Evolutionary conservation across 2,113 vertebrate genomes (phyloP).

Genomic region (Fregata magnificens): DNA sequence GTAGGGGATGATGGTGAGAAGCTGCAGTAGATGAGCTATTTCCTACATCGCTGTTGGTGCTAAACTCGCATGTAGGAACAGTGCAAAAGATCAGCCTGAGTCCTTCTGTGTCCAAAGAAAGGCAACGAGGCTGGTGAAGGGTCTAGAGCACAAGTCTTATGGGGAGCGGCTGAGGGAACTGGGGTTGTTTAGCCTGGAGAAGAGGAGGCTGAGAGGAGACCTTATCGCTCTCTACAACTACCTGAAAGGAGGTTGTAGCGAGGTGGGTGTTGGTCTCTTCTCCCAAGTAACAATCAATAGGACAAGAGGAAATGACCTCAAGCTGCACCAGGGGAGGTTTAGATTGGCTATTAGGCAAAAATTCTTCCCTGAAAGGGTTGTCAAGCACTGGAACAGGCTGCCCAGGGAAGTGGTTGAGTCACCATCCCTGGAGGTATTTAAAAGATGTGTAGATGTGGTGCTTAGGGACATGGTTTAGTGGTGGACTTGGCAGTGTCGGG

Average conservation of each 20-base stretch:
- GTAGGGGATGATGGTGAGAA: background rate
- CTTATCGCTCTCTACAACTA: rapidly evolving
- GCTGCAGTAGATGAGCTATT: background rate
- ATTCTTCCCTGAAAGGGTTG: rapidly evolving
- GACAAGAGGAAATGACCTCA: background rate
- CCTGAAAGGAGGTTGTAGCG: rapidly evolving
- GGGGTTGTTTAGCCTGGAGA: background rate
- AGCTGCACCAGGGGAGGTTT: rapidly evolving
- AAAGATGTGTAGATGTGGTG: rapidly evolving
- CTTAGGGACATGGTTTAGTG: background rate
- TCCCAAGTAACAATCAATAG: background rate
- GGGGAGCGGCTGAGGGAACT: background rate
- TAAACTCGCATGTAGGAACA: background rate
- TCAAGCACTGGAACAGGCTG: background rate
- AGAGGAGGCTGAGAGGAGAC: background rate
- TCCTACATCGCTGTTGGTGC: background rate
- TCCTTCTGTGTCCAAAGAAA: rapidly evolving
- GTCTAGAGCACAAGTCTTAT: rapidly evolving
- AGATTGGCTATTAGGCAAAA: too few relatives aligned
- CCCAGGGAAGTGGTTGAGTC: background rate
- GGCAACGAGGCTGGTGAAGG: rapidly evolving
- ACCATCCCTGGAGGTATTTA: background rate
- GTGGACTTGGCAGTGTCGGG: rapidly evolving
- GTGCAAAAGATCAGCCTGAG: rapidly evolving
- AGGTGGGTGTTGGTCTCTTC: rapidly evolving